Base-by-base conservation (phyloP, 2,797 vertebrate genomes). In the Austrolebias charrua region DNA sequence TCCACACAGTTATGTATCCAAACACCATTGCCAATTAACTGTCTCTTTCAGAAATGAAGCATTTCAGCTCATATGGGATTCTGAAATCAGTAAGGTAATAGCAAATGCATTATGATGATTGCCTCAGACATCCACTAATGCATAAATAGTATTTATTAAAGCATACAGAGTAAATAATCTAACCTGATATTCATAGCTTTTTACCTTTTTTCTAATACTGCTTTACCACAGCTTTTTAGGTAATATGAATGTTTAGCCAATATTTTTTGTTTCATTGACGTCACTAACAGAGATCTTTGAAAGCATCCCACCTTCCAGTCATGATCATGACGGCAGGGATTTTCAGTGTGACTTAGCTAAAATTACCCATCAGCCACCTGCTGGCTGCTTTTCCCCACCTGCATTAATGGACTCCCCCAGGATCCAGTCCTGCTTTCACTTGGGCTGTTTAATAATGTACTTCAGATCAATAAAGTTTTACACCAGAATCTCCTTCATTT, bases 331-430 rank as follows among this genome's bases (percentile, higher is more conserved):
- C 52, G 42, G 19, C 19, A 46, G 48, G 43, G 13, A 45, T 31
- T 20, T 47, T 42, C 31, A 45, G 19, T 40, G 43, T 40, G 43
- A 42, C 40, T 60, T 18, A 48, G 24, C 20, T 35, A n/a, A 48
- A 54, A 48, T 43, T 54, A 48, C 48, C 52, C 57, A 67, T 67
- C 65, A 67, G n/a, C 65, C 65, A 54, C 56, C 65, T 43, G 65
- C 56, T 60, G 50, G 31, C 44, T 60, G 50, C n/a, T 40, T 48
- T 60, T 16, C 20, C 40, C 56, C 58, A 48, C 33, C 33, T 54
- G 19, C 16, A 60, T 60, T 43, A 48, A 42, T 40, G 11, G 18
- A 29, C 43, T 48, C 49, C 31, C 33, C 18, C 31, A 19, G 20
- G 44, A 29, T 60, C 29, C 19, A 35, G 13, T n/a, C 18, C 19